Evolutionary conservation across 2,888 invertebrate genomes (phyloP), one percentile per base, ranked within the genome.

Genomic region (Arctia plantaginis): DNA sequence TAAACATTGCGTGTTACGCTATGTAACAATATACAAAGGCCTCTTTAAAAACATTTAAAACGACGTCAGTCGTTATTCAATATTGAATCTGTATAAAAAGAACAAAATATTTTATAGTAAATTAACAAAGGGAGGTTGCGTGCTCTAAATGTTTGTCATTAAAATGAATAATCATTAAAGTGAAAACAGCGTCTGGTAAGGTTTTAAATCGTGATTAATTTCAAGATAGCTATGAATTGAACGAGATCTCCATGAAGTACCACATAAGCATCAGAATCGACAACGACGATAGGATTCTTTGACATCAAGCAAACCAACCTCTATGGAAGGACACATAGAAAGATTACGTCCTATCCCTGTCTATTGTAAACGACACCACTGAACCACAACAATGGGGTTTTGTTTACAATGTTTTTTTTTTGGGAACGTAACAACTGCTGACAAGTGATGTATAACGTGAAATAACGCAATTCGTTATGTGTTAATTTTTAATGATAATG

Each of bases 231-330:
- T 18, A 18, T 47, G 47, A 47, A 18, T 18, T 18, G 18, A 20
- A 18, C 18, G 20, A 47, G 20, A 47, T 20, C 51, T 51, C 1
- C 41, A 41, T 41, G 10, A 39, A 39, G 8, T 8, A 12, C 41
- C 51, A 20, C 47, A 20, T 18, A 18, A 47, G 47, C 47, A 47
- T 89, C 3, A 94, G 72, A 3, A 94, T 79, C 0, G 90, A 76
- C 15, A 92, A 80, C 18, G 94, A 39, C 0, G 91, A 90, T 7
- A 39, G 93, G 91, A 80, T 94, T 94, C 3, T 95, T 78, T n/a
- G 94, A 95, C 92, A 94, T 92, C 72, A 94, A 74, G 39, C 39
- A 39, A 39, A 44, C 44, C 3, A 18, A 4, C 18, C 0, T 44
- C 44, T 44, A 18, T 44, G 44, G 3, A 44, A 18, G 12, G 44